These are phyloP conservation scores for Megaptera novaeangliae DNA, from an alignment of 2,113 vertebrate genomes.

Conservation along the genomic window DNA sequence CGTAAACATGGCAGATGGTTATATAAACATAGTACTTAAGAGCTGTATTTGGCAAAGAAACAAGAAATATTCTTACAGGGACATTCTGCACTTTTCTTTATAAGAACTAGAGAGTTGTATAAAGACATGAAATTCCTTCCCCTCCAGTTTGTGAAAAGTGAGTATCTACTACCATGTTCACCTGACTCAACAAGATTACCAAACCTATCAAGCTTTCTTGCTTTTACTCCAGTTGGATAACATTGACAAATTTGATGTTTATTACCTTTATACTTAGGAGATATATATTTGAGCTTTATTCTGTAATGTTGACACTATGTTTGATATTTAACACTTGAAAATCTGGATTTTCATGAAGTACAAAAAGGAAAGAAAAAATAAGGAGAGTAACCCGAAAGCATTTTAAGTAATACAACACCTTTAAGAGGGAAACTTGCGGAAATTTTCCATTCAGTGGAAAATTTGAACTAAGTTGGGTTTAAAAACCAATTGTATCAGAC, in stretches of 20 bases:
- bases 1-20: slow-evolving; percentile 68
- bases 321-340: slow-evolving; percentile 26
- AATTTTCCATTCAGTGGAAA: slow-evolving; percentile 22
- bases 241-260: background rate
- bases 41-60: slow-evolving; percentile 49
- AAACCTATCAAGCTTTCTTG: background rate
- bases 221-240: background rate
- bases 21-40: slow-evolving; percentile 67
- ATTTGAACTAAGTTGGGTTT: slow-evolving; percentile 49
- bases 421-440: slow-evolving; percentile 24
- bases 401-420: background rate
- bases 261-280: background rate
- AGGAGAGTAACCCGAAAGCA: background rate
- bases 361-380: background rate
- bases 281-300: background rate
- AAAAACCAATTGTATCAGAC: slow-evolving; percentile 58
- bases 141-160: background rate
- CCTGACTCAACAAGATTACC: background rate
- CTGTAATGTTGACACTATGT: background rate
- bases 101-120: slow-evolving; percentile 12
- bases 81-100: slow-evolving; percentile 50
- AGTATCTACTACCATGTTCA: background rate
- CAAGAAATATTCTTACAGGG: slow-evolving; percentile 54
- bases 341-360: background rate
- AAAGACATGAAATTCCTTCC: background rate